A percentile compares a stretch with the other conserved stretches of the same genome.
Evolutionary conservation across 2,888 invertebrate species (phyloP).

Genomic region (Cerastis rubricosa): DNA sequence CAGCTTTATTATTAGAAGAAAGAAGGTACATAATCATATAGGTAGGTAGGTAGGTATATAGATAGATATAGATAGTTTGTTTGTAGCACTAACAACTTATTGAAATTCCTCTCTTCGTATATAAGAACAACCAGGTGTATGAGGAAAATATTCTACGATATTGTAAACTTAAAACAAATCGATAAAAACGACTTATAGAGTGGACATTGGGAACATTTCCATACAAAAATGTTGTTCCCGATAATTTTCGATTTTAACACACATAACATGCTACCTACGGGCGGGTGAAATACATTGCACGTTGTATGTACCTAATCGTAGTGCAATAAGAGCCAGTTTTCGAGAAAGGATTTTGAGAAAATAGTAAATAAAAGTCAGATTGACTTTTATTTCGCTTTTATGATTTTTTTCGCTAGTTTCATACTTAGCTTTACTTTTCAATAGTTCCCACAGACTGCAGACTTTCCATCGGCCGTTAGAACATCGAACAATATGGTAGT

Average conservation of each 20-base stretch:
- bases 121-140: slow-evolving; percentile 5
- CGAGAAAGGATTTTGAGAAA: neutral
- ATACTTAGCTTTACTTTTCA: neutral
- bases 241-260: too few species aligned
- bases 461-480: neutral
- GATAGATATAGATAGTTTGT: too few species aligned
- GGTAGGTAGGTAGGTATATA: too few species aligned
- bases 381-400: neutral
- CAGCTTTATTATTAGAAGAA: too few species aligned
- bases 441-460: neutral
- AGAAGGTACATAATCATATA: too few species aligned
- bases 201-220: too few species aligned
- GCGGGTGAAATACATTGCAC: too few species aligned
- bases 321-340: too few species aligned
- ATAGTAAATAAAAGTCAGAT: neutral
- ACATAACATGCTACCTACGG: too few species aligned
- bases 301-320: too few species aligned
- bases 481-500: neutral
- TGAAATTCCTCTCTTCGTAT: slow-evolving; percentile 1
- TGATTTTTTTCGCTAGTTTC: neutral
- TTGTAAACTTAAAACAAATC: neutral
- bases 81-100: slow-evolving; percentile 4
- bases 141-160: neutral
- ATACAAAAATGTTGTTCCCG: too few species aligned
- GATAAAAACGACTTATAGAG: too few species aligned